Evolutionary conservation across 2,888 invertebrate genomes (phyloP).

Genomic region (Platycnemis pennipes): DNA sequence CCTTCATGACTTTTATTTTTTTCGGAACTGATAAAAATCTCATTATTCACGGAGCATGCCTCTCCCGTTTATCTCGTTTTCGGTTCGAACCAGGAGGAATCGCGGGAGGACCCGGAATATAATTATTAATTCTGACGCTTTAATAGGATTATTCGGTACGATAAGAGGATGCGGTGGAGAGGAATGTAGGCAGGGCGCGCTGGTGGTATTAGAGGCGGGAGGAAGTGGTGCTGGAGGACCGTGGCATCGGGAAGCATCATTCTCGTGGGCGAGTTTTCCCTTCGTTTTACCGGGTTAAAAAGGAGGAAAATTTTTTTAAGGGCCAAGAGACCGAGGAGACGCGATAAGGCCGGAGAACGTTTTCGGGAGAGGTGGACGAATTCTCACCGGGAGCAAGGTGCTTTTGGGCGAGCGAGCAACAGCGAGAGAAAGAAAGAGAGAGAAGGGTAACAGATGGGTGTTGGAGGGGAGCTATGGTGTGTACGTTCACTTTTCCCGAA

Average conservation of each 20-base stretch:
- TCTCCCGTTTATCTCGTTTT: constrained; percentile 2
- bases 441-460: background rate
- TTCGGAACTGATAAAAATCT: background rate
- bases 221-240: background rate
- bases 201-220: background rate
- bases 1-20: background rate
- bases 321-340: background rate
- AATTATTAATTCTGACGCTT: background rate
- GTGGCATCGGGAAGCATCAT: background rate
- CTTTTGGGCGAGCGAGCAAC: background rate
- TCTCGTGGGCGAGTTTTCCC: background rate
- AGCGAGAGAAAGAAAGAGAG: background rate
- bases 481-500: background rate
- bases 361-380: background rate
- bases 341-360: background rate
- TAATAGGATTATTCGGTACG: background rate
- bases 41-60: background rate
- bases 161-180: background rate
- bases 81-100: background rate
- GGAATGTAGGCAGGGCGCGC: background rate
- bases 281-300: background rate
- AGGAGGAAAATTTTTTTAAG: background rate
- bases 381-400: background rate
- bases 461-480: background rate
- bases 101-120: background rate